These are phyloP conservation scores for Rhea pennata DNA, from an alignment of 2,113 vertebrate species.

Conservation along the genomic window DNA sequence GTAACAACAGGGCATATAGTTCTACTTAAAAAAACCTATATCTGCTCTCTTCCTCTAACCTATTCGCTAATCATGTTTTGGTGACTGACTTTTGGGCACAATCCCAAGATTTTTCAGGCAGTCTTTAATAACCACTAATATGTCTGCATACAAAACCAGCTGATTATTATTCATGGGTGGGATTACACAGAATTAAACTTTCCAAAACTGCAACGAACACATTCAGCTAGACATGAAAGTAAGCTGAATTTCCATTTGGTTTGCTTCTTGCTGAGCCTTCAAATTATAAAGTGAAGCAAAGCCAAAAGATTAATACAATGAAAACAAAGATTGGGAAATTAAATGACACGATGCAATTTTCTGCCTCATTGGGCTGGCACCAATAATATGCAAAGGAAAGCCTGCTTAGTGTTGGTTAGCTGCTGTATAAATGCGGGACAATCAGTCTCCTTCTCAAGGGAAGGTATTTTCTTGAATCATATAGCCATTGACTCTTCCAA, in stretches of 20 bases:
- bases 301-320: slow-evolving; percentile 93
- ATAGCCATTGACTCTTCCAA: slow-evolving; percentile 83
- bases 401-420: slow-evolving; percentile 80
- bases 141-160: slow-evolving; percentile 75
- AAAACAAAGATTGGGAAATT: slow-evolving; percentile 95
- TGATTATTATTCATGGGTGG: slow-evolving; percentile 84
- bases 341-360: slow-evolving; percentile 98
- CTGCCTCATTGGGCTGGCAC: slow-evolving; percentile 89
- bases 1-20: not conserved
- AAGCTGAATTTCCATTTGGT: slow-evolving; percentile 87
- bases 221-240: slow-evolving; percentile 79
- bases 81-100: slow-evolving; percentile 76
- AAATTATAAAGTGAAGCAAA: slow-evolving; percentile 93
- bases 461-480: slow-evolving; percentile 82
- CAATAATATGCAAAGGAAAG: slow-evolving; percentile 84
- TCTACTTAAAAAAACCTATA: slow-evolving; percentile 51
- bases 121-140: slow-evolving; percentile 78
- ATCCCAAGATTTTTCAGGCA: slow-evolving; percentile 75
- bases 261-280: slow-evolving; percentile 92
- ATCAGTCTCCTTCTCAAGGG: slow-evolving; percentile 80
- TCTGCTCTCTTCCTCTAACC: slow-evolving; percentile 72
- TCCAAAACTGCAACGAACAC: slow-evolving; percentile 74
- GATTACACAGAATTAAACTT: slow-evolving; percentile 83
- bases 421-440: slow-evolving; percentile 77
- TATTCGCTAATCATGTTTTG: slow-evolving; percentile 78